Evolutionary conservation across 2,888 invertebrate genomes (phyloP).

Genomic region (Morpho helenor): DNA sequence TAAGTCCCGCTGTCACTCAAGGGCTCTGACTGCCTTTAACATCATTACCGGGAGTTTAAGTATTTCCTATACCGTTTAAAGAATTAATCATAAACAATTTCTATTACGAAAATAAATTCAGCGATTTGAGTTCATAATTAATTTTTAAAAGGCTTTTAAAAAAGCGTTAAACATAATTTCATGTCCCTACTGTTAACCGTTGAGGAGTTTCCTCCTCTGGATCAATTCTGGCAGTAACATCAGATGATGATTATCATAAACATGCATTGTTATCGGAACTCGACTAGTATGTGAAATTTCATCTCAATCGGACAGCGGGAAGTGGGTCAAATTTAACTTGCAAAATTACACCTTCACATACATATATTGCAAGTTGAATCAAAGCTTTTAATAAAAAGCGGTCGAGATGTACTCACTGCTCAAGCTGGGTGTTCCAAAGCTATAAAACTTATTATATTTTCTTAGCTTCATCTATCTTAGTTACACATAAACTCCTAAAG

Average conservation of each 20-base stretch:
- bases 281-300: no score
- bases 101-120: no score
- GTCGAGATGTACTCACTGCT: neutral
- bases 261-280: no score
- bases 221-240: no score
- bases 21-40: conserved; percentile 30
- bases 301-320: no score
- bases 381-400: conserved; percentile 2
- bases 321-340: no score
- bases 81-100: neutral
- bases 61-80: conserved; percentile 7
- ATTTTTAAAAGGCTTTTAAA: no score
- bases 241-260: no score
- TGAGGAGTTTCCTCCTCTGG: no score
- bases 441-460: conserved; percentile 52
- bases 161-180: no score
- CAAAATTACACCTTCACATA: neutral
- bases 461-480: conserved; percentile 49
- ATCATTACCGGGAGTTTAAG: conserved; percentile 20
- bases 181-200: no score
- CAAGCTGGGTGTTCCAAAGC: conserved; percentile 47
- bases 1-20: conserved; percentile 60
- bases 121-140: no score
- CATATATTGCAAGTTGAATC: neutral
- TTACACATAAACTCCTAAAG: conserved; percentile 59